These are phyloP conservation scores for Pristiophorus japonicus DNA, from an alignment of 2,113 vertebrate species.

Conservation along the genomic window DNA sequence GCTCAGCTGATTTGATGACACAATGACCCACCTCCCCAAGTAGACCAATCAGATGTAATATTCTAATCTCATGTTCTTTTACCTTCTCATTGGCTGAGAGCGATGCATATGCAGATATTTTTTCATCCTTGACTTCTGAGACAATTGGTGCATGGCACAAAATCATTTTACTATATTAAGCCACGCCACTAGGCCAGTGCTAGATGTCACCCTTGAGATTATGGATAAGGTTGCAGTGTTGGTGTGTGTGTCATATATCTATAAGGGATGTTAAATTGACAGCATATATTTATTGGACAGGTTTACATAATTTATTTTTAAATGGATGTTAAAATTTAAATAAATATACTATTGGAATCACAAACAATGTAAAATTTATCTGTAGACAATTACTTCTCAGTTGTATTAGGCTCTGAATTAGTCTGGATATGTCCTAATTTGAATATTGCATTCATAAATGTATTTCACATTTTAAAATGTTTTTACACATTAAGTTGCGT, in stretches of 20 bases:
- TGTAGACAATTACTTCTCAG: not conserved
- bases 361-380: not conserved
- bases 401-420: not conserved
- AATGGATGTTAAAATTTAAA: not conserved
- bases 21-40: conserved; percentile 37
- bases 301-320: not conserved
- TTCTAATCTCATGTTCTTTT: conserved; percentile 43
- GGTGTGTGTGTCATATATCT: not conserved
- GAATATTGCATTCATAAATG: not conserved
- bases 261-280: not conserved
- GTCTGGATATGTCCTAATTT: not conserved
- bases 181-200: not conserved
- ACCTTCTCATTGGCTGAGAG: conserved; percentile 46
- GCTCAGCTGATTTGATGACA: conserved; percentile 36
- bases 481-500: not conserved
- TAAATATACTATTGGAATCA: not conserved
- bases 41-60: conserved; percentile 50
- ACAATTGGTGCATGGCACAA: conserved; percentile 15
- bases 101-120: conserved; percentile 49
- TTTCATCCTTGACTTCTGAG: conserved; percentile 9
- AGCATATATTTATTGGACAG: not conserved
- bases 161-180: not conserved
- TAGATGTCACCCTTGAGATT: not conserved
- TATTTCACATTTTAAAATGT: not conserved
- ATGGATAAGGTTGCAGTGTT: not conserved